These are phyloP conservation scores for Solenopsis invicta DNA, from an alignment of 1,140 invertebrate species.

Conservation along the genomic window DNA sequence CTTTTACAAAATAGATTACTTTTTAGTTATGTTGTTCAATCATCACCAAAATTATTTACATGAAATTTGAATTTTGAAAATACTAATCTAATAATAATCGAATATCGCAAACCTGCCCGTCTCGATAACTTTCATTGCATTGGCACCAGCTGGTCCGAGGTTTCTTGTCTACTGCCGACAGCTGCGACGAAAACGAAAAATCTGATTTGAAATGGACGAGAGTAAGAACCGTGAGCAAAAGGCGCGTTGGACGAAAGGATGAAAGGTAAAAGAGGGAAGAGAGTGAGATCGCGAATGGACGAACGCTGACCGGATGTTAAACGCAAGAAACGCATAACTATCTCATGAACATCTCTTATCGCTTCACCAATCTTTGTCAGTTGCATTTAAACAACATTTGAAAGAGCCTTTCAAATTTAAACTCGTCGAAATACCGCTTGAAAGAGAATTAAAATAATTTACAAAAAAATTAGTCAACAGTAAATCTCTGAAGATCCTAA, in stretches of 20 bases:
- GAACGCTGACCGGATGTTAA: conserved; percentile 34
- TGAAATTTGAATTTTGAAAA: neutral
- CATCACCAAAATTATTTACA: no score
- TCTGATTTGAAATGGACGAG: conserved; percentile 73
- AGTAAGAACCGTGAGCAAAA: conserved; percentile 66
- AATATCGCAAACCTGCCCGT: conserved; percentile 10
- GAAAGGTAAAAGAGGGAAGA: conserved; percentile 34
- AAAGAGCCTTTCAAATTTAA: neutral
- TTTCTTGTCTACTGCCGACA: conserved; percentile 88
- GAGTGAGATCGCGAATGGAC: neutral
- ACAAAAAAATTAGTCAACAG: neutral
- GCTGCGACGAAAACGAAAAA: conserved; percentile 85
- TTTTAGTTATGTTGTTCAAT: no score
- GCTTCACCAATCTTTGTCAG: neutral
- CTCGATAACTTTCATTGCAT: conserved; percentile 45
- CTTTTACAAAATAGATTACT: no score
- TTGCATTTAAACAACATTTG: neutral
- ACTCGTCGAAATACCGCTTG: neutral
- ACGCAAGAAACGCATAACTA: conserved; percentile 30
- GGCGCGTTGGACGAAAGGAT: conserved; percentile 14
- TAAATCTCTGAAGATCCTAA: neutral
- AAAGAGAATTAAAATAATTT: neutral
- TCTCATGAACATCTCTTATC: conserved; percentile 14
- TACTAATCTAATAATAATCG: neutral
- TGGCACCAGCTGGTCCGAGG: conserved; percentile 86